These are phyloP conservation scores for Aplocera efformata DNA, from an alignment of 2,888 invertebrate genomes.

Conservation along the genomic window DNA sequence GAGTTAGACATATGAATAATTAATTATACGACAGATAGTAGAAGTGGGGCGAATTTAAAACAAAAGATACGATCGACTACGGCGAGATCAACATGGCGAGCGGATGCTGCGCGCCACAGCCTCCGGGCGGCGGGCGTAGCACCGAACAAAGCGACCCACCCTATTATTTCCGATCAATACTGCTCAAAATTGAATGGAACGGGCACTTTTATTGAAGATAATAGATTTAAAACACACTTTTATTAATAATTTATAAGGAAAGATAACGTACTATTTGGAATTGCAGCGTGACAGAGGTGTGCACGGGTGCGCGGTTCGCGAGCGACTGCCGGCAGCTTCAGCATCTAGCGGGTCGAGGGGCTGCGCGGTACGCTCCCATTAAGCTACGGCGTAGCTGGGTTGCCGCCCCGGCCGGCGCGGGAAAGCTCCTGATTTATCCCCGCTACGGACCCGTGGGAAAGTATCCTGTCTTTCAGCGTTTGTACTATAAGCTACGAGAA, in stretches of 20 bases:
- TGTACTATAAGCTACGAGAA: conserved; percentile 22
- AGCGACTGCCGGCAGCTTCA: conserved; percentile 72
- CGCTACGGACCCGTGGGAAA: conserved; percentile 32
- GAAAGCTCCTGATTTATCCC: conserved; percentile 56
- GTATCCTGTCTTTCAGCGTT: conserved; percentile 24
- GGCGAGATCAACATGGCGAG: conserved; percentile 55
- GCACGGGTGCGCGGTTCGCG: conserved; percentile 60
- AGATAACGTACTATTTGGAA: conserved; percentile 43
- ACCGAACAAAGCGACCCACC: conserved; percentile 72
- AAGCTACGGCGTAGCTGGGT: conserved; percentile 60
- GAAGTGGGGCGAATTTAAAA: conserved; percentile 17
- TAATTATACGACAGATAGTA: conserved; percentile 1
- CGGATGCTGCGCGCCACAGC: conserved; percentile 75
- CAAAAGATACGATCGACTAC: conserved; percentile 18
- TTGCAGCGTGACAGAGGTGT: conserved; percentile 34
- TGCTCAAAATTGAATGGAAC: conserved; percentile 54
- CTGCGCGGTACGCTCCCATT: conserved; percentile 71
- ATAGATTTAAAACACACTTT: conserved; percentile 31
- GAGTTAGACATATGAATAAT: conserved; percentile 11
- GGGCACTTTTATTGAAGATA: conserved; percentile 44
- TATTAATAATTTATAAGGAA: conserved; percentile 37
- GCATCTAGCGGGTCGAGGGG: conserved; percentile 55
- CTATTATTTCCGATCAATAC: conserved; percentile 50
- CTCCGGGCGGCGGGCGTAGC: conserved; percentile 73
- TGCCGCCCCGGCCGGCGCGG: conserved; percentile 54